Percentiles rank a stretch among this genome's conserved stretches.
These are phyloP conservation scores for Leptopilina syphax DNA, from an alignment of 2,888 invertebrate species.

Conservation along the genomic window DNA sequence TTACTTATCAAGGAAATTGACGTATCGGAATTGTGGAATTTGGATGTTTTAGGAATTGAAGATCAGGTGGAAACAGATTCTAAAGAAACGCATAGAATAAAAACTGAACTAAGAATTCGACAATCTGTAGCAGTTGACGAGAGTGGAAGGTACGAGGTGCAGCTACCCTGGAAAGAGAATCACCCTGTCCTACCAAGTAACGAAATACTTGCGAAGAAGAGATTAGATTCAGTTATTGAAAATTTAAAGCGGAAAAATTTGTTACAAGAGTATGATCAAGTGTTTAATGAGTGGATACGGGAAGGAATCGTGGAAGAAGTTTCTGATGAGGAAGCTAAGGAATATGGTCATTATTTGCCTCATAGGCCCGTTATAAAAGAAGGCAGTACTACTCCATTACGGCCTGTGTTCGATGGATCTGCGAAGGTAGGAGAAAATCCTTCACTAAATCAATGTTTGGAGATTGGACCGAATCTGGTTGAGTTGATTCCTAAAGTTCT, in stretches of 20 bases:
- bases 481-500: slow-evolving; percentile 52
- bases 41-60: slow-evolving; percentile 62
- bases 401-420: slow-evolving; percentile 63
- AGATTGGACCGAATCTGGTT: slow-evolving; percentile 55
- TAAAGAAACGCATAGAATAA: background rate
- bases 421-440: slow-evolving; percentile 54
- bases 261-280: slow-evolving; percentile 56
- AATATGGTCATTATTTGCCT: slow-evolving; percentile 44
- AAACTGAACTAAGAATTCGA: slow-evolving; percentile 46
- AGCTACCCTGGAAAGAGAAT: slow-evolving; percentile 66
- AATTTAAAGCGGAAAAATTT: slow-evolving; percentile 55
- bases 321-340: slow-evolving; percentile 4
- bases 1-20: slow-evolving; percentile 47
- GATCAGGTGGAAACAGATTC: slow-evolving; percentile 56
- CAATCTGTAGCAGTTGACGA: slow-evolving; percentile 52
- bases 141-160: slow-evolving; percentile 64
- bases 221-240: slow-evolving; percentile 57
- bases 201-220: slow-evolving; percentile 56
- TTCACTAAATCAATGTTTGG: slow-evolving; percentile 59
- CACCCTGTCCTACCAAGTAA: slow-evolving; percentile 62
- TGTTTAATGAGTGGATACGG: slow-evolving; percentile 63
- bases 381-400: slow-evolving; percentile 52
- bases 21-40: slow-evolving; percentile 60
- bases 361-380: slow-evolving; percentile 52
- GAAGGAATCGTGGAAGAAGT: slow-evolving; percentile 63